These are phyloP conservation scores for Sebastes aleutianus DNA, from an alignment of 2,797 vertebrate genomes.

Conservation along the genomic window DNA sequence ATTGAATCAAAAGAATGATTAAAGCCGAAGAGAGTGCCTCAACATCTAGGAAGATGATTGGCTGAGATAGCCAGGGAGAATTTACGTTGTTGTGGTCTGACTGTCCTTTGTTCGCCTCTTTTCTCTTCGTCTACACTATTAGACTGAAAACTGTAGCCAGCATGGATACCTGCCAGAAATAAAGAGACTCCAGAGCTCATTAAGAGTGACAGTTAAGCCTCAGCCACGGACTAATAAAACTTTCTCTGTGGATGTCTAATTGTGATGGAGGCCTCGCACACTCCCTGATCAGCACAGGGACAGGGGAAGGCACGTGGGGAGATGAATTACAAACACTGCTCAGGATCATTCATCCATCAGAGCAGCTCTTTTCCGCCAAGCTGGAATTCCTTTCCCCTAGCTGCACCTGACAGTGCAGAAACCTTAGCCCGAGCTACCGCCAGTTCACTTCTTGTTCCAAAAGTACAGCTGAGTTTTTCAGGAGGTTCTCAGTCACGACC, in stretches of 20 bases:
- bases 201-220: conserved; percentile 22
- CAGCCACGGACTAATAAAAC: not conserved
- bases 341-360: conserved; percentile 59
- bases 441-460: conserved; percentile 33
- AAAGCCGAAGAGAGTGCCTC: conserved; percentile 18
- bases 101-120: conserved; percentile 6
- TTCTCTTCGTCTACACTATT: conserved; percentile 18
- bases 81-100: conserved; percentile 4
- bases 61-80: conserved; percentile 22
- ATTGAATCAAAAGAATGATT: conserved; percentile 39
- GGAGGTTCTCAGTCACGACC: conserved; percentile 32
- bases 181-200: conserved; percentile 21
- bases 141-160: conserved; percentile 16
- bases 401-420: conserved; percentile 70
- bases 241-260: conserved; percentile 34
- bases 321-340: conserved; percentile 62
- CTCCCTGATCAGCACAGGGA: conserved; percentile 21
- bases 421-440: conserved; percentile 38
- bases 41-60: conserved; percentile 27
- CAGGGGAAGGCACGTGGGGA: conserved; percentile 47
- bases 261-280: conserved; percentile 36
- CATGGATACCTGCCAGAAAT: conserved; percentile 32
- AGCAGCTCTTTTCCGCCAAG: conserved; percentile 43
- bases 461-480: conserved; percentile 54
- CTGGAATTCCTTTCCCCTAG: conserved; percentile 62